Base-by-base conservation (phyloP, 1,140 invertebrate genomes). In the Diuraphis noxia region DNA sequence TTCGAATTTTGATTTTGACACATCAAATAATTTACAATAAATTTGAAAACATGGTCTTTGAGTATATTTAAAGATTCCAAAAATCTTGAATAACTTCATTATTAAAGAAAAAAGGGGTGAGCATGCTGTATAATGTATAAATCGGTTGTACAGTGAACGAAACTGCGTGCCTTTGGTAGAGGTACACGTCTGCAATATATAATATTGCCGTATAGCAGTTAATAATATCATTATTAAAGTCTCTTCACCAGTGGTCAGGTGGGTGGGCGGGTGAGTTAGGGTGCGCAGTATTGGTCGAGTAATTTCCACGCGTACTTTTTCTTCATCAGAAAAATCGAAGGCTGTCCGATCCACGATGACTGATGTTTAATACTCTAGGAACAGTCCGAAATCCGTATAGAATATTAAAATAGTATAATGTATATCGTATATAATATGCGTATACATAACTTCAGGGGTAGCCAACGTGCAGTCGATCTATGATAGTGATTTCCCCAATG, bases 331-430 rank as follows among this genome's bases (percentile, higher is more conserved):
- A 89, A 89, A 89, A 40, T 77, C 17, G 2, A 34, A 63, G 63
- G 87, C 30, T 72, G 30, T 77, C 56, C 40, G 23, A 30, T 88
- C 23, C 30, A 10, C 87, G 56, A 89, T 77, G 63, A 77, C 40
- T 89, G 88, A 89, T 63, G 88, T 89, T 77, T 89, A 77, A 77
- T 77, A 89, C 36, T 30, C 17, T n/a, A n/a, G n/a, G n/a, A n/a
- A 21, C 77, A 21, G 34, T 34, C 25, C 38, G 34, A 17, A 5
- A n/a, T n/a, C 56, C n/a, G 13, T 17, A 72, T 19, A 5, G 13
- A n/a, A 72, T 63, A n/a, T n/a, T 46, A n/a, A n/a, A n/a, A 49
- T 23, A 49, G n/a, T 43, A 43, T 43, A 43, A 43, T 43, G 9
- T 43, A 43, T 43, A 43, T 43, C n/a, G 9, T 43, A 56, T 56